Conservation (phyloP, 2,888 invertebrate genomes). For the Epirrita christyi region DNA sequence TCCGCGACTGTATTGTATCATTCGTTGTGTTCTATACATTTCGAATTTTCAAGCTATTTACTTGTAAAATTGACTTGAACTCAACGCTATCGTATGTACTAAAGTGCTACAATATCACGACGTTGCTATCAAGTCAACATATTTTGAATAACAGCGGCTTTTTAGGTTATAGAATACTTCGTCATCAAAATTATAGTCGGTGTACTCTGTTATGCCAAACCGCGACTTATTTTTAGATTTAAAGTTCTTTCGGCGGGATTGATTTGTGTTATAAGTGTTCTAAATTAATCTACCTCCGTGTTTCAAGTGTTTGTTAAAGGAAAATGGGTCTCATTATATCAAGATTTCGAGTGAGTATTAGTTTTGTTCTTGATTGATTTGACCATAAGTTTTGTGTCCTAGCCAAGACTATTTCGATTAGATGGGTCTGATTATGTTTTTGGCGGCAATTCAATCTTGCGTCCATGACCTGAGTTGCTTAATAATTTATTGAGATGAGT, state of each 20-base stretch:
- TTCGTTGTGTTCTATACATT: slow-evolving; percentile 34
- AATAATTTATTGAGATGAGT: slow-evolving; percentile 29
- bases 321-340: slow-evolving; percentile 88
- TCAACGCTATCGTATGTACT: slow-evolving; percentile 33
- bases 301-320: slow-evolving; percentile 39
- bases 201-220: slow-evolving; percentile 59
- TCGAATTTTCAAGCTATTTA: slow-evolving; percentile 28
- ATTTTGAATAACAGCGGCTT: slow-evolving; percentile 52
- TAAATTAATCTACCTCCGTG: slow-evolving; percentile 27
- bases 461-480: slow-evolving; percentile 59
- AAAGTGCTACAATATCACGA: slow-evolving; percentile 17
- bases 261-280: slow-evolving; percentile 54
- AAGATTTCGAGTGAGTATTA: slow-evolving; percentile 87
- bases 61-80: slow-evolving; percentile 38
- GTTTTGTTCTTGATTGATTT: slow-evolving; percentile 45
- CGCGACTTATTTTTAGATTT: slow-evolving; percentile 66
- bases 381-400: slow-evolving; percentile 56
- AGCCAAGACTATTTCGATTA: slow-evolving; percentile 76
- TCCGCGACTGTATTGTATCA: no score
- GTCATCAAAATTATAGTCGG: slow-evolving; percentile 59
- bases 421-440: slow-evolving; percentile 53
- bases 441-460: slow-evolving; percentile 75
- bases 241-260: slow-evolving; percentile 55
- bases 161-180: slow-evolving; percentile 69
- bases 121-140: slow-evolving; percentile 11